These are phyloP conservation scores for Meghimatium bilineatum DNA, from an alignment of 2,888 invertebrate species.

Conservation along the genomic window DNA sequence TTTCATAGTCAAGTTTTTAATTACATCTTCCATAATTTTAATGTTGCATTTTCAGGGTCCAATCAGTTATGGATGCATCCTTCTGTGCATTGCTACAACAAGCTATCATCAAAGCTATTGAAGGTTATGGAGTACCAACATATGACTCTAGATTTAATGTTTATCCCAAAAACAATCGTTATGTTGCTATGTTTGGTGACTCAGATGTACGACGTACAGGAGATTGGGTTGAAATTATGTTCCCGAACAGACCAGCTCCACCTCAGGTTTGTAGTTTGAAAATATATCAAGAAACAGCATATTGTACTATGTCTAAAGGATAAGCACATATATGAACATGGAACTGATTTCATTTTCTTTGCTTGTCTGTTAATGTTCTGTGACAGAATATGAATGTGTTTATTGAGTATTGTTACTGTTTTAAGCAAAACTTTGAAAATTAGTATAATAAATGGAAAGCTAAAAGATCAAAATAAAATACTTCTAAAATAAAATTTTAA, in stretches of 20 bases:
- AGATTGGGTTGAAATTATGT: slow-evolving; percentile 73
- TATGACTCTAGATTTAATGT: slow-evolving; percentile 35
- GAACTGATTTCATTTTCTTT: not conserved
- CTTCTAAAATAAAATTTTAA: too few relatives aligned
- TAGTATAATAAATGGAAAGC: too few relatives aligned
- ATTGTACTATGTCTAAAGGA: not conserved
- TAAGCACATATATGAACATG: not conserved
- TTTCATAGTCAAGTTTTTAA: not conserved
- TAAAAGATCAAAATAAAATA: too few relatives aligned
- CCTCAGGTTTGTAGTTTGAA: slow-evolving; percentile 24
- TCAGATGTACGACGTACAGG: slow-evolving; percentile 63
- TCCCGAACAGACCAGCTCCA: slow-evolving; percentile 54
- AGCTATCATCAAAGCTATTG: slow-evolving; percentile 56
- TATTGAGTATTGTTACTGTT: too few relatives aligned
- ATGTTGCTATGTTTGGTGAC: slow-evolving; percentile 75
- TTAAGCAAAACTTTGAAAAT: too few relatives aligned
- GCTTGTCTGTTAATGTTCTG: not conserved
- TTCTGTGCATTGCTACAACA: slow-evolving; percentile 65
- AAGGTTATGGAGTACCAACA: slow-evolving; percentile 30
- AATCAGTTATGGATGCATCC: slow-evolving; percentile 56
- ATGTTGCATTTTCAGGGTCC: slow-evolving; percentile 59
- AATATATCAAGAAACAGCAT: not conserved
- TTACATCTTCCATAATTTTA: not conserved
- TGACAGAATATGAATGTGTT: not conserved
- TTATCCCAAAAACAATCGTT: slow-evolving; percentile 55